Evolutionary conservation across 2,113 vertebrate genomes (phyloP).

Genomic region (Stictonetta naevosa): DNA sequence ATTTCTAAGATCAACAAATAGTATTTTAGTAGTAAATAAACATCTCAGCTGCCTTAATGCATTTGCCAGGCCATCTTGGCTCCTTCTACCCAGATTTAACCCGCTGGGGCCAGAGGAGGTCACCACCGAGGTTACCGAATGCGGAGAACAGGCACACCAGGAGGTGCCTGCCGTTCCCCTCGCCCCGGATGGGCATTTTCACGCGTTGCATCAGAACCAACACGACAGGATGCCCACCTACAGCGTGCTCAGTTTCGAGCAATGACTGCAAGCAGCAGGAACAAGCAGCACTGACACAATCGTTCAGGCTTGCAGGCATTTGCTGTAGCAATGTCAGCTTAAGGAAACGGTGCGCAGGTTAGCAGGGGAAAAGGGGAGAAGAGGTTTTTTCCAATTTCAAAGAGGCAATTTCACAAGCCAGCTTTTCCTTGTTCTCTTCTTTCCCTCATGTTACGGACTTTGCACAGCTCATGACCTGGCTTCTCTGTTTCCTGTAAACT

Average conservation of each 20-base stretch:
- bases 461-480: neutral
- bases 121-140: neutral
- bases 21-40: neutral
- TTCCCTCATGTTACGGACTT: neutral
- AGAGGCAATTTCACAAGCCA: neutral
- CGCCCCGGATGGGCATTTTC: neutral
- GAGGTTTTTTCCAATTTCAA: rapidly evolving
- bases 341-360: neutral
- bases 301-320: rapidly evolving
- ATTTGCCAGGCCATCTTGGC: neutral
- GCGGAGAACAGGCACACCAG: neutral
- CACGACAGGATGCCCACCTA: neutral
- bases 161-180: neutral
- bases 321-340: neutral
- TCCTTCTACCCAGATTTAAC: neutral
- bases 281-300: neutral
- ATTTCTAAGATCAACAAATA: neutral
- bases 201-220: neutral
- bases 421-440: neutral
- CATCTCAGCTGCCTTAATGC: neutral
- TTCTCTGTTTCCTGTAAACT: constrained; percentile 25
- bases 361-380: neutral
- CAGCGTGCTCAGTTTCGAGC: rapidly evolving
- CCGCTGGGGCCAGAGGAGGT: neutral
- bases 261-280: neutral